Evolutionary conservation across 2,113 vertebrate species (phyloP).

Genomic region (Polypterus bichir): DNA sequence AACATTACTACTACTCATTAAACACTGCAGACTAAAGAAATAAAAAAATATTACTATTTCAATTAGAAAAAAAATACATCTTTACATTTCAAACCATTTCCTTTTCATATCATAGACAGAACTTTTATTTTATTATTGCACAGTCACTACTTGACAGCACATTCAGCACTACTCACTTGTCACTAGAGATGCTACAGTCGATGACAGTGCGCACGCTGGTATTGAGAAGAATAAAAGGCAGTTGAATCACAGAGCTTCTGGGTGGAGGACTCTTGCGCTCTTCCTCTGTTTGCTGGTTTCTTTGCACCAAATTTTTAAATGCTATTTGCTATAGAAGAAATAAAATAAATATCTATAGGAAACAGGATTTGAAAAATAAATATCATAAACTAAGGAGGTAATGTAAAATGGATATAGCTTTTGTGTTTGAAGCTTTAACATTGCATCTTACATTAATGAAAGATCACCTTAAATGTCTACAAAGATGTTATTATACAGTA

Average conservation of each 20-base stretch:
- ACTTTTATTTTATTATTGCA: neutral
- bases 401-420: neutral
- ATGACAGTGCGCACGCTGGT: slow-evolving; percentile 73
- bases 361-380: neutral
- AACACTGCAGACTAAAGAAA: too few species aligned
- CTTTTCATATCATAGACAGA: too few species aligned
- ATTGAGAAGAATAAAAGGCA: slow-evolving; percentile 74
- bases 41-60: too few species aligned
- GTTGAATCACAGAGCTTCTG: slow-evolving; percentile 63
- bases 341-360: slow-evolving; percentile 3
- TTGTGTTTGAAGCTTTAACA: neutral
- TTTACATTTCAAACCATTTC: too few species aligned
- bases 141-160: too few species aligned
- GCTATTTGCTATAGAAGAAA: slow-evolving; percentile 63
- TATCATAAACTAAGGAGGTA: neutral
- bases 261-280: slow-evolving; percentile 55
- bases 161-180: slow-evolving; percentile 71
- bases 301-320: slow-evolving; percentile 75
- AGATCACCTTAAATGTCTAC: too few species aligned
- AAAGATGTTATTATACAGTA: too few species aligned
- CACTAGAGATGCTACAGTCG: slow-evolving; percentile 78
- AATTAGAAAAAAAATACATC: too few species aligned
- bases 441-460: too few species aligned
- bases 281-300: slow-evolving; percentile 65
- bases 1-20: neutral